These are phyloP conservation scores for Catharus minimus DNA, from an alignment of 2,113 vertebrate species.

Conservation along the genomic window DNA sequence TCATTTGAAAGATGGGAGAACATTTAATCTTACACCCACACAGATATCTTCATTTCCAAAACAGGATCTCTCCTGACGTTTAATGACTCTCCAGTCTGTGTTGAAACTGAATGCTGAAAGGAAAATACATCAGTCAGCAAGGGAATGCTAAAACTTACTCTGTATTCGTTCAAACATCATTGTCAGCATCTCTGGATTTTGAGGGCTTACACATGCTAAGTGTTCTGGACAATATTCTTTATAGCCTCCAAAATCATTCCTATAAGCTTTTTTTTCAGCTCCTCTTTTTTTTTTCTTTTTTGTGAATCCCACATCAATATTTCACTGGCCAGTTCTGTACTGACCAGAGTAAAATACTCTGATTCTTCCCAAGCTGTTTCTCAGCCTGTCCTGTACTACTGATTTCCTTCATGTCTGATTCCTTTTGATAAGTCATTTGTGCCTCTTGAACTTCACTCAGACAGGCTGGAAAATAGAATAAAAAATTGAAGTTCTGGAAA, in stretches of 20 bases:
- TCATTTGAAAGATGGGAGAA: constrained; percentile 28
- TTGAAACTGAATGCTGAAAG: constrained; percentile 45
- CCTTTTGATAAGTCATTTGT: not conserved
- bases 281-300: not conserved
- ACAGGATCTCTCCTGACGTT: constrained; percentile 16
- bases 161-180: not conserved
- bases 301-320: not conserved
- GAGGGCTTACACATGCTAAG: not conserved
- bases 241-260: not conserved
- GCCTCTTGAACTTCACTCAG: not conserved
- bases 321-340: not conserved
- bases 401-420: not conserved
- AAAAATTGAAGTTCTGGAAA: not conserved
- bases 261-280: not conserved
- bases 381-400: not conserved
- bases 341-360: not conserved
- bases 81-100: constrained; percentile 43
- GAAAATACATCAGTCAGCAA: constrained; percentile 46
- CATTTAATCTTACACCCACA: constrained; percentile 38
- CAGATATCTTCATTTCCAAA: constrained; percentile 42
- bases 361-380: not conserved
- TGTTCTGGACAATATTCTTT: not conserved
- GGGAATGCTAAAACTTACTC: not conserved
- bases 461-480: not conserved
- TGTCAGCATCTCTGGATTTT: constrained; percentile 33